Evolutionary conservation across 2,888 invertebrate genomes (phyloP), one percentile per base, ranked within the genome.

Genomic region (Anthoptus insignis): DNA sequence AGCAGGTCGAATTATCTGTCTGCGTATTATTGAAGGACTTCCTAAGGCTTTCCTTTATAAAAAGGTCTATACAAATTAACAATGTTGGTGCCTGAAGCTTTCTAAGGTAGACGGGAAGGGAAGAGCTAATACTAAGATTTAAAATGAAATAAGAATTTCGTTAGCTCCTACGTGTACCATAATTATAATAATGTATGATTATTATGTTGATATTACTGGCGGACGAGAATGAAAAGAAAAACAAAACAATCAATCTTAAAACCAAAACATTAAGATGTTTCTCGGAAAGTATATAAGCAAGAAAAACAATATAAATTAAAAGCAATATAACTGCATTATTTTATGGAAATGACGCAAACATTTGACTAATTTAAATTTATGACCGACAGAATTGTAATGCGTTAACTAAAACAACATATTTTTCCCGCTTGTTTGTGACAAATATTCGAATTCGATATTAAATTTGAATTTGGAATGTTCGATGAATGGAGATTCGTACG

Each of bases 401-500:
- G 5, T 3, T 14, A 3, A 39, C 14, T 14, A 39, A 0, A 39
- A 39, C 6, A 16, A 39, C 37, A 37, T 37, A 42, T 42, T 42
- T 42, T 19, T 19, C 8, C 7, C 19, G 19, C 19, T 8, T 42
- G 19, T 42, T 42, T 42, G 34, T 54, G 16, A 24, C 54, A 54
- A 54, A 42, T 19, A 19, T 42, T 42, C 11, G 42, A 42, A 37
- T 32, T 9, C 3, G 16, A 54, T 19, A 54, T 61, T 58, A 32
- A n/a, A 56, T 47, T 16, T 56, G 27, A 19, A 63, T 56, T 63
- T 49, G 56, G 63, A 63, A 56, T 63, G 61, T 54, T 49, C 45
- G 39, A 16, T 16, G 39, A 39, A 39, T 54, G 56, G 63, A 63
- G 49, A 49, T 22, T 19, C 47, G 61, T 49, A 11, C 39, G 27